Evolutionary conservation across 2,797 vertebrate genomes (phyloP), one percentile per base, ranked within the genome.

Genomic region (Brachymystax lenok): DNA sequence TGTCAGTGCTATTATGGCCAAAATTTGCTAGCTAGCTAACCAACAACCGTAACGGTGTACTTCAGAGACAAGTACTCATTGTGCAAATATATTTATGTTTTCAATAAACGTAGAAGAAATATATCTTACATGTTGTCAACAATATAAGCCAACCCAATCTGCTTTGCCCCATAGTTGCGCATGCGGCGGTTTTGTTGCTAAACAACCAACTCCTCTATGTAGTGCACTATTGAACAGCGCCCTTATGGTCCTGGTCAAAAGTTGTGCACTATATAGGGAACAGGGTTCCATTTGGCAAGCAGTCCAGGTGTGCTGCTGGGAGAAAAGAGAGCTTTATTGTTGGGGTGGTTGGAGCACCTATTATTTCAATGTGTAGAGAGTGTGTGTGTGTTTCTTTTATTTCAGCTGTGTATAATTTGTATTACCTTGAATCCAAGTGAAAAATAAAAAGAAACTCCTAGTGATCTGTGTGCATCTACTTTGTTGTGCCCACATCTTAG

Each of bases 251-350:
- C 59, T 63, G 21, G 59, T 63, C 59, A 63, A 21, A 63, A 63
- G 59, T 63, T 13, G 59, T 63, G 4, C 59, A 63, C 59, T 63
- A 63, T 24, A 24, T 24, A 12, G 12, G 59, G 21, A 63, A 63
- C 27, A 24, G 10, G 21, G 21, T 24, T 21, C 8, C 21, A n/a
- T 63, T 63, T 63, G 59, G 59, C 2, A 63, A 24, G 3, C 21
- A 24, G 21, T 63, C 59, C 24, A 8, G 24, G 59, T 63, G 59
- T 63, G 59, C 21, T 24, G 59, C 21, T 63, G 51, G 51, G 63
- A 77, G 80, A 88, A 87, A 83, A 84, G 87, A 88, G 92, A 92
- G 92, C 91, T 93, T 94, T 93, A 93, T 92, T 90, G 84, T 80
- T 77, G 72, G 87, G 83, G 80, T 84, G 89, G 78, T 87, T 63